Percentiles rank a stretch among this genome's conserved stretches.
Evolutionary conservation across 2,797 vertebrate species (phyloP).

Genomic region (Euphonia xanthogaster): DNA sequence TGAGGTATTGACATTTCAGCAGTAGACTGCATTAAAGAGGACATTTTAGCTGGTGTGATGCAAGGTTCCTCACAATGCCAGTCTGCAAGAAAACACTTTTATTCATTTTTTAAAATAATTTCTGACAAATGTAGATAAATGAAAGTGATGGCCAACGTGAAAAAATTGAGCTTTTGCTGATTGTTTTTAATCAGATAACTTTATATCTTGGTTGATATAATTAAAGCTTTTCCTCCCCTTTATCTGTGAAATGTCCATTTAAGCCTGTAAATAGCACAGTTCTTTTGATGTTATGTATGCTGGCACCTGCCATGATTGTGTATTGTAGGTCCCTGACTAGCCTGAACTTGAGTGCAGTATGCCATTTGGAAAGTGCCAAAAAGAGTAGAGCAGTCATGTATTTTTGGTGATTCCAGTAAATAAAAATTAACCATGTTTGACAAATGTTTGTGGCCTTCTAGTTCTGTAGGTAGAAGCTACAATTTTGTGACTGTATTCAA

Average conservation of each 20-base stretch:
- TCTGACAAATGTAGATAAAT: neutral
- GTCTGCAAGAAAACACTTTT: neutral
- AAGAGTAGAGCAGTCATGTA: neutral
- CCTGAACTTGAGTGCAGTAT: neutral
- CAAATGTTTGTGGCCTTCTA: neutral
- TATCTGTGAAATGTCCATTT: neutral
- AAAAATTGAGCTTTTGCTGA: neutral
- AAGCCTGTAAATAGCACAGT: neutral
- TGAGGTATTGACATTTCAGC: neutral
- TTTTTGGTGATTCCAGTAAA: neutral
- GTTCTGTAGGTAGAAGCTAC: neutral
- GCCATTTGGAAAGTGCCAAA: slow-evolving; percentile 4
- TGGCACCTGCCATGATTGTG: neutral
- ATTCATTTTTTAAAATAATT: neutral
- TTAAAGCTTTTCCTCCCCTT: neutral
- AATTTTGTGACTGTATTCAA: neutral
- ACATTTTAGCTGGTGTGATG: neutral
- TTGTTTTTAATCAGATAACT: neutral
- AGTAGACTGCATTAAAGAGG: neutral
- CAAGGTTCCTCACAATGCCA: neutral
- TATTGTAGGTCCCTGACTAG: neutral
- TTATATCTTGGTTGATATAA: neutral
- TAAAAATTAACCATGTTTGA: slow-evolving; percentile 41
- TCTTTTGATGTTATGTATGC: neutral
- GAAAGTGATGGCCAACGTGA: neutral